A percentile compares a stretch with the other conserved stretches of the same genome.
Conservation (phyloP, 2,113 vertebrate species). For the Eptesicus fuscus region DNA sequence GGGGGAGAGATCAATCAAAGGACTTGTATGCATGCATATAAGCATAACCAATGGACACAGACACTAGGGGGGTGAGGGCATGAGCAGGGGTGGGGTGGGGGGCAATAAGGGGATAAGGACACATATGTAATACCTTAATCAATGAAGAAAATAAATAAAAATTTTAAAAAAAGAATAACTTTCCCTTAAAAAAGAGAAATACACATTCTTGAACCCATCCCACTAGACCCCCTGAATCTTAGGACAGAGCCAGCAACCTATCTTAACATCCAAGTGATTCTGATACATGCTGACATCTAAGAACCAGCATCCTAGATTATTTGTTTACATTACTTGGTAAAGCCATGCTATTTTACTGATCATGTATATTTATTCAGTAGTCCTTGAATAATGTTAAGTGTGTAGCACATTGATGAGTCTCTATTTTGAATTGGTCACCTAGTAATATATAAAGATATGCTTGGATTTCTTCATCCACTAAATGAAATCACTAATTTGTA, state of each 20-base stretch:
- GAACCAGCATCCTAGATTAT: neutral
- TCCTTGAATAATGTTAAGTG: conserved; percentile 27
- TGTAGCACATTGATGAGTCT: neutral
- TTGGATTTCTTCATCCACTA: neutral
- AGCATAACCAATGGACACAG: no score
- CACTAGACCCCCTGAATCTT: neutral
- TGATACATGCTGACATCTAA: neutral
- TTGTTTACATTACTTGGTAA: neutral
- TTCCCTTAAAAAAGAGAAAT: neutral
- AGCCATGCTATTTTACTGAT: neutral
- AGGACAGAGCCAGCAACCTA: neutral
- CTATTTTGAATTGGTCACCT: neutral
- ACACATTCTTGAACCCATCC: neutral
- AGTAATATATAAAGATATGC: neutral
- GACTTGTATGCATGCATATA: no score
- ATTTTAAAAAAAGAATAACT: no score
- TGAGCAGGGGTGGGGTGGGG: no score
- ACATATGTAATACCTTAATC: no score
- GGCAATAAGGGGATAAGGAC: no score
- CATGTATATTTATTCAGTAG: neutral
- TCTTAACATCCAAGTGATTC: neutral
- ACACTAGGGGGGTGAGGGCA: no score
- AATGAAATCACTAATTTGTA: conserved; percentile 45
- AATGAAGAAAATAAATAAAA: no score
- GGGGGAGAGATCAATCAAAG: no score